These are phyloP conservation scores for Lates calcarifer DNA, from an alignment of 2,113 vertebrate species.

Conservation along the genomic window DNA sequence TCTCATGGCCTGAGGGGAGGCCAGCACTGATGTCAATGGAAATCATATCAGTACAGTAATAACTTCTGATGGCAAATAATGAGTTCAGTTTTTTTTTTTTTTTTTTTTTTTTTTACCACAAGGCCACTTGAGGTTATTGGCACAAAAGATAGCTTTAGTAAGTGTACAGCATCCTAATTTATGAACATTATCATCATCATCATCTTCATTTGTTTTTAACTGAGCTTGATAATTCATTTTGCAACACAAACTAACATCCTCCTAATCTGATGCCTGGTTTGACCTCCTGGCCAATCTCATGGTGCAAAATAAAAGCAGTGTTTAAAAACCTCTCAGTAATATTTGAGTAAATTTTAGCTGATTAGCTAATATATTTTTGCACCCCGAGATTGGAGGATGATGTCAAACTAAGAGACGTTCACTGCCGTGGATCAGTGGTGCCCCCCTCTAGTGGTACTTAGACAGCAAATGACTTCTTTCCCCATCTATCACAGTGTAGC, in stretches of 20 bases:
- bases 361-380: not conserved
- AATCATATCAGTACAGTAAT: slow-evolving; percentile 19
- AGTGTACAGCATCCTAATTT: not conserved
- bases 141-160: slow-evolving; percentile 31
- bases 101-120: slow-evolving; percentile 17
- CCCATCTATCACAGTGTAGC: slow-evolving; percentile 19
- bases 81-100: not conserved
- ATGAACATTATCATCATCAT: not conserved
- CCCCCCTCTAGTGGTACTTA: slow-evolving; percentile 57
- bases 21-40: not conserved
- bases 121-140: slow-evolving; percentile 71
- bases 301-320: slow-evolving; percentile 9
- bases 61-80: slow-evolving; percentile 13
- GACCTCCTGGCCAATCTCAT: not conserved
- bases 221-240: not conserved
- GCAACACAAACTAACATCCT: not conserved
- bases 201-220: not conserved
- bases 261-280: slow-evolving; percentile 8
- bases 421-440: slow-evolving; percentile 11
- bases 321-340: not conserved
- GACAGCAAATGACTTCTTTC: not conserved
- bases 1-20: not conserved
- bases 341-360: not conserved
- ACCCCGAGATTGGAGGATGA: not conserved
- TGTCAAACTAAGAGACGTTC: not conserved